Conservation (phyloP, 2,797 vertebrate genomes). For the Leptoclinus maculatus region DNA sequence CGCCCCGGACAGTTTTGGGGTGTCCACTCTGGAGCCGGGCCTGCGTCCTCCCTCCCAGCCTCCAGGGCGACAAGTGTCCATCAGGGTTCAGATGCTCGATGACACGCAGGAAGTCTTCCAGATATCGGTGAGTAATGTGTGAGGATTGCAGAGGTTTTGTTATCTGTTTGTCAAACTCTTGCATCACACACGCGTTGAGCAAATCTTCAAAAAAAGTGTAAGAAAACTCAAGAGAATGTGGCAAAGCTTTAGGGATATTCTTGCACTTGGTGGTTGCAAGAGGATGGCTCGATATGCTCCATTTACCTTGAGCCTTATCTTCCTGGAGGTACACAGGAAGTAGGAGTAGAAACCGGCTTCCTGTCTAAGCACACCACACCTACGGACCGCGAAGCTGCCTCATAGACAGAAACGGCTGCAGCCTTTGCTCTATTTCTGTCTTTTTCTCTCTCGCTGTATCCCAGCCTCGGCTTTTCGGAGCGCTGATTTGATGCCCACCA, state of each 20-base stretch:
- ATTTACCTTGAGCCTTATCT: constrained; percentile 42
- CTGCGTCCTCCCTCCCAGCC: constrained; percentile 86
- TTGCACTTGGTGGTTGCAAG: neutral
- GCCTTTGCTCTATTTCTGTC: neutral
- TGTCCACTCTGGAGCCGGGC: constrained; percentile 96
- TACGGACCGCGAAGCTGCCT: constrained; percentile 28
- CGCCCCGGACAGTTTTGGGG: constrained; percentile 91
- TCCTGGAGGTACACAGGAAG: constrained; percentile 64
- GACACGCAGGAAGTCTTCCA: constrained; percentile 96
- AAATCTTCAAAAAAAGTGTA: too few relatives aligned
- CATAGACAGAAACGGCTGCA: constrained; percentile 6
- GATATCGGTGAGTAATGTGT: constrained; percentile 88
- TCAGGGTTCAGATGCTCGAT: constrained; percentile 95
- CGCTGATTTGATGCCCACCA: neutral
- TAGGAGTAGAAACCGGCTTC: constrained; percentile 54
- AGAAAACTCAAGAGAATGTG: neutral
- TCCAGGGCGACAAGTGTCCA: constrained; percentile 89
- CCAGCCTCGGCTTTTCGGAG: neutral
- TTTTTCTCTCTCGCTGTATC: neutral
- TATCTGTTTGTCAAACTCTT: neutral
- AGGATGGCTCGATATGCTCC: constrained; percentile 5
- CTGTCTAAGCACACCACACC: constrained; percentile 57
- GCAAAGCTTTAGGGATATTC: too few relatives aligned
- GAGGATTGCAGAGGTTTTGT: neutral
- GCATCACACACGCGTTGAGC: too few relatives aligned